phyloP scores from a whole-genome alignment of 2,113 vertebrate genomes.

The rabbit (Oryctolagus cuniculus) region DNA sequence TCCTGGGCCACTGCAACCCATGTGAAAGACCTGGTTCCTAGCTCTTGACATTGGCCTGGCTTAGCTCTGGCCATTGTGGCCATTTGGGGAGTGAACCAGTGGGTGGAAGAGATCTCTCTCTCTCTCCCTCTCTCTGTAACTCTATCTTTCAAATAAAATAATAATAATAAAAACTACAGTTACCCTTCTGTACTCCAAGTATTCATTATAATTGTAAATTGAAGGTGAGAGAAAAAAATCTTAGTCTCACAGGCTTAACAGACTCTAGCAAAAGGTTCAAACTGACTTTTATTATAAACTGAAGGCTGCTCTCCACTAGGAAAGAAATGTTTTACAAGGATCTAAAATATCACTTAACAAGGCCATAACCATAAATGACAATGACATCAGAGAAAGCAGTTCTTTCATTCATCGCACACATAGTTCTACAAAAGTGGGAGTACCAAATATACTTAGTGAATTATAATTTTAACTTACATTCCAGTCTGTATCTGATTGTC shows the following conservation, averaged over 20 bases:
- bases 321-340: background rate
- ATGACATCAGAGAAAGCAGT: background rate
- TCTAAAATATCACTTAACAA: slow-evolving; percentile 48
- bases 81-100: too few relatives aligned
- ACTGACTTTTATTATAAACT: slow-evolving; percentile 37
- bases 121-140: too few relatives aligned
- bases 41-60: too few relatives aligned
- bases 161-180: too few relatives aligned
- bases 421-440: background rate
- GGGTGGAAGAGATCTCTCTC: too few relatives aligned
- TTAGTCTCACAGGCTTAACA: slow-evolving; percentile 16
- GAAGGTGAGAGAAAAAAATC: slow-evolving; percentile 30
- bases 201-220: background rate
- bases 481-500: background rate
- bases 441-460: background rate
- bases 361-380: slow-evolving; percentile 23
- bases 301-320: slow-evolving; percentile 13
- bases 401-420: slow-evolving; percentile 20
- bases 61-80: too few relatives aligned
- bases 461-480: slow-evolving; percentile 43
- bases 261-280: slow-evolving; percentile 28
- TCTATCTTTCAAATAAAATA: too few relatives aligned
- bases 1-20: too few relatives aligned
- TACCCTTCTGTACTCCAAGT: background rate
- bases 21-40: too few relatives aligned